phyloP scores from a whole-genome alignment of 2,113 vertebrate genomes.

The Tamias sibiricus region DNA sequence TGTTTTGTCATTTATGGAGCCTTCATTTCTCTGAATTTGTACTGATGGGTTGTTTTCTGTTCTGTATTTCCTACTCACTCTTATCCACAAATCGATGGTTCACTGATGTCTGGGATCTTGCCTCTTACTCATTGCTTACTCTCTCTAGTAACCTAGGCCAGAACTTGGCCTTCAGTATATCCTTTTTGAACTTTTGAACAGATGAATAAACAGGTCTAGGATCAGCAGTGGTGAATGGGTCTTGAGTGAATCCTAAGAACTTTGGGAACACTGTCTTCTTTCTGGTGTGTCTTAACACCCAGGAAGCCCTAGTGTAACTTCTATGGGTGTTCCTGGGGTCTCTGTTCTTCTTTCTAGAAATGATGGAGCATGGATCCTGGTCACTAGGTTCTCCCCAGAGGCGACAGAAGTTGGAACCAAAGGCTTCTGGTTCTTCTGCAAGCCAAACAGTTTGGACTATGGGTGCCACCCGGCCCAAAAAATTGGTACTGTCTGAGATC shows the following conservation, averaged over 20 bases:
- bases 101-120: neutral
- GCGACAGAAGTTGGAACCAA: neutral
- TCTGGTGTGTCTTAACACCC: neutral
- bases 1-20: neutral
- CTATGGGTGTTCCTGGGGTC: neutral
- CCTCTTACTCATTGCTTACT: neutral
- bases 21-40: neutral
- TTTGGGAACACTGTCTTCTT: neutral
- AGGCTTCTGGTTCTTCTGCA: neutral
- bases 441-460: neutral
- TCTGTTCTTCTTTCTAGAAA: conserved; percentile 62
- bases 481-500: conserved; percentile 18
- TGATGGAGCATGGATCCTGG: neutral
- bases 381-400: neutral
- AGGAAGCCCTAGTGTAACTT: neutral
- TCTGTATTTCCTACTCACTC: neutral
- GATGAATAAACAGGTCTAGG: neutral
- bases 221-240: neutral
- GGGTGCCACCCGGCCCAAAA: neutral
- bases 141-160: neutral
- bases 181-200: neutral
- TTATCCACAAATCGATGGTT: neutral
- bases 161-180: neutral
- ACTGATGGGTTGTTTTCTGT: neutral
- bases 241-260: neutral